Evolutionary conservation across 2,113 vertebrate species (phyloP), one percentile per base, ranked within the genome.

Genomic region (Mola mola): DNA sequence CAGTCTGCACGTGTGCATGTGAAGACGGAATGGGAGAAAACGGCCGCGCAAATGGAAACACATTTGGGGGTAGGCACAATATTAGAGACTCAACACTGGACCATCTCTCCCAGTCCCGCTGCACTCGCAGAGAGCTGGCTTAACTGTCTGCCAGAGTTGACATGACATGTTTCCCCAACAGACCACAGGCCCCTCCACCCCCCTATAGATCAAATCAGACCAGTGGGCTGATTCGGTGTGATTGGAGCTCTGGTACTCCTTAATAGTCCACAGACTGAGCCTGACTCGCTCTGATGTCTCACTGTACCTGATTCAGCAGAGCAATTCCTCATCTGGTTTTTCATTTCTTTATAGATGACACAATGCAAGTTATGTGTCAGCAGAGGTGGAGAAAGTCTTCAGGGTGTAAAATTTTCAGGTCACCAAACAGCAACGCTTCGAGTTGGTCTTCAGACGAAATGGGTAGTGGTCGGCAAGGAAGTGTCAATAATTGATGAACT

Each of bases 91-190:
- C 74, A 13, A 61, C 56, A 12, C 36, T 6, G 41, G 40, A 43
- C 63, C 56, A 41, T 61, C 52, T 65, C 56, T 68, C 26, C 19
- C 38, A 15, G 38, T 42, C 12, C 17, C 1, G 29, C 58, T 19
- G 57, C 2, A 1, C 47, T 64, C 47, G 51, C 5, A 25, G 51
- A 69, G 44, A 46, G 53, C 38, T 71, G 21, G 74, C 78, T n/a
- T 75, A 83, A 81, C 75, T 33, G 59, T 47, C 65, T 72, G 66
- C 43, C 12, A 26, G 51, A 66, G 58, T 62, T 46, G 63, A 84
- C 81, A 59, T 72, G 68, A 76, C 72, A 69, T 66, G 69, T 78
- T 75, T 75, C 61, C 72, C 81, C 81, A 59, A 69, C 70, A 72
- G 75, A 62, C 53, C 4, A 5, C 2, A 2, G 17, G 44, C 60